These are phyloP conservation scores for Panthera leo DNA, from an alignment of 2,113 vertebrate genomes.

Conservation along the genomic window DNA sequence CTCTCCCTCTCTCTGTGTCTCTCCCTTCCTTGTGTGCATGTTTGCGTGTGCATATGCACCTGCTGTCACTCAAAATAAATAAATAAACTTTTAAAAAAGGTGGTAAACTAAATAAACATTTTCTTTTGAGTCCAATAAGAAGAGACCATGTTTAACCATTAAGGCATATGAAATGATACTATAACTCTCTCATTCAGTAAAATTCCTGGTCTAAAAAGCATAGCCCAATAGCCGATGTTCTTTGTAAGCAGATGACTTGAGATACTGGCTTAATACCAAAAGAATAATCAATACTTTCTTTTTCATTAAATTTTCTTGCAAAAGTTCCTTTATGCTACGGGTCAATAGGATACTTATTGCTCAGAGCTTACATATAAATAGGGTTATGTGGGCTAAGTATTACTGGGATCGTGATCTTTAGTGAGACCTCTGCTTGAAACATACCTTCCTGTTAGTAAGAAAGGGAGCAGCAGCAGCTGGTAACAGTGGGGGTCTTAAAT, in stretches of 20 bases:
- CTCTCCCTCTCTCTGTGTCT: too few relatives aligned
- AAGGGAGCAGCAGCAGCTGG: neutral
- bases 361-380: neutral
- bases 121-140: neutral
- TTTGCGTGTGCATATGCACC: too few relatives aligned
- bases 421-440: neutral
- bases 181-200: neutral
- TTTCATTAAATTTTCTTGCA: slow-evolving; percentile 6
- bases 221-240: neutral
- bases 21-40: too few relatives aligned
- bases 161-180: neutral
- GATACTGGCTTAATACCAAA: neutral
- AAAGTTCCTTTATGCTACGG: neutral
- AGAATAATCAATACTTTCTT: neutral
- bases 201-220: neutral
- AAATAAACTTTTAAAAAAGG: too few relatives aligned
- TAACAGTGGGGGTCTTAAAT: neutral
- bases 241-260: neutral
- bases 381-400: neutral
- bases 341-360: neutral
- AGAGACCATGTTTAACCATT: neutral
- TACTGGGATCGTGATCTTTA: neutral
- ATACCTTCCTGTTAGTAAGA: neutral
- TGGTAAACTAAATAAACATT: neutral
- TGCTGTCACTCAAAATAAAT: too few relatives aligned